These are phyloP conservation scores for Epirrita christyi DNA, from an alignment of 2,888 invertebrate genomes.

Conservation along the genomic window DNA sequence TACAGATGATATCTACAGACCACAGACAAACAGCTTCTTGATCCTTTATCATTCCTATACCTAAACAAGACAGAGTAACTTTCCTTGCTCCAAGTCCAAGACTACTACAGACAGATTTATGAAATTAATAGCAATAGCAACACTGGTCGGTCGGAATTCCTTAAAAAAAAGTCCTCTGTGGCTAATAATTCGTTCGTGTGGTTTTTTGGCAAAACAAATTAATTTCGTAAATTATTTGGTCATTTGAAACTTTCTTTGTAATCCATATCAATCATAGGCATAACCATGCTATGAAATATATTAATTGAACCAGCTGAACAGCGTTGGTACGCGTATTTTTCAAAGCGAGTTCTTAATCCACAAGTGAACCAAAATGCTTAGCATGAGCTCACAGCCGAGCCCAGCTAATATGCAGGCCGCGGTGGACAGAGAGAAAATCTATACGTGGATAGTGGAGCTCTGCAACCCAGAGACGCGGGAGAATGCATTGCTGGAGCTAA, in stretches of 20 bases:
- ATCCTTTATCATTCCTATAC: too few species aligned
- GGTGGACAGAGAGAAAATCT: conserved; percentile 95
- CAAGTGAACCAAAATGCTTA: conserved; percentile 55
- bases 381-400: conserved; percentile 91
- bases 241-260: not conserved
- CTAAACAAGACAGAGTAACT: too few species aligned
- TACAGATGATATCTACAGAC: too few species aligned
- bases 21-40: too few species aligned
- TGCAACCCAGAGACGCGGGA: conserved; percentile 97
- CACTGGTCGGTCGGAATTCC: too few species aligned
- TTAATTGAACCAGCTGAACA: conserved; percentile 5
- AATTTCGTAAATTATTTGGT: not conserved
- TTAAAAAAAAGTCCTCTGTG: too few species aligned
- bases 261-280: not conserved
- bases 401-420: conserved; percentile 89
- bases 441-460: conserved; percentile 96
- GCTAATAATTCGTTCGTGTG: too few species aligned
- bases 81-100: too few species aligned
- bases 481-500: conserved; percentile 97
- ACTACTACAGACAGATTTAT: too few species aligned
- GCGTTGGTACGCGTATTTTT: conserved; percentile 44
- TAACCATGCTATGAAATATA: conserved; percentile 11
- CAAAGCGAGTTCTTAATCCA: conserved; percentile 43
- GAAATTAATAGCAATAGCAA: too few species aligned
- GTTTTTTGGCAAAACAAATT: conserved; percentile 12